Percentiles rank a stretch among this genome's conserved stretches.
phyloP scores from a whole-genome alignment of 2,888 invertebrate species.

The Ophioninae sp. region DNA sequence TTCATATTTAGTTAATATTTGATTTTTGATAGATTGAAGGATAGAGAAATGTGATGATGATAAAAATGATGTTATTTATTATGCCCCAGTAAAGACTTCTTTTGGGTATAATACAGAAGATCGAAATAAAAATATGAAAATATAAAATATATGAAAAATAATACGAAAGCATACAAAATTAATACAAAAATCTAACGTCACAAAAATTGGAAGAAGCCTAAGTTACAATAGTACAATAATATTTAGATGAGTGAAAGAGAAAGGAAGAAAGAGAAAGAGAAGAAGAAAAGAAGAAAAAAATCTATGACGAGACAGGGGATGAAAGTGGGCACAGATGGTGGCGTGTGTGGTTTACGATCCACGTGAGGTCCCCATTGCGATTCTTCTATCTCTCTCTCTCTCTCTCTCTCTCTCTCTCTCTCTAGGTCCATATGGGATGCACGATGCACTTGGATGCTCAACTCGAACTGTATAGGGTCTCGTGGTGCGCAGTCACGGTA shows the following conservation, averaged over 20 bases:
- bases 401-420: conserved; percentile 5
- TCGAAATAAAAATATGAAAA: too few relatives aligned
- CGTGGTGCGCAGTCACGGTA: neutral
- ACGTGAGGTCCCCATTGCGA: conserved; percentile 62
- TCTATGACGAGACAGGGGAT: conserved; percentile 48
- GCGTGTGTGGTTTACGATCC: conserved; percentile 72
- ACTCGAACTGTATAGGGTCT: conserved; percentile 25
- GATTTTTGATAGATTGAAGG: too few relatives aligned
- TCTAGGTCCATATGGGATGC: conserved; percentile 40
- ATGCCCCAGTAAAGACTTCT: too few relatives aligned
- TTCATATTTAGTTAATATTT: too few relatives aligned
- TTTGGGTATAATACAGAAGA: too few relatives aligned
- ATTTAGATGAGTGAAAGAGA: neutral
- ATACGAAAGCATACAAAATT: too few relatives aligned
- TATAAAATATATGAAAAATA: too few relatives aligned
- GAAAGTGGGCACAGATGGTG: conserved; percentile 73
- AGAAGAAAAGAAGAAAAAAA: conserved; percentile 27
- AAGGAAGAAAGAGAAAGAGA: neutral
- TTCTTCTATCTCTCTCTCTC: neutral
- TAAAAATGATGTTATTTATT: too few relatives aligned
- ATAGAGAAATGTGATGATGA: too few relatives aligned
- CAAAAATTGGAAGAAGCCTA: neutral
- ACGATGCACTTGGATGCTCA: conserved; percentile 36
- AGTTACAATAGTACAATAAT: neutral
- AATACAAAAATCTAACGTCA: too few relatives aligned